Base-by-base conservation (phyloP, 1,140 invertebrate species). In the Musca domestica region DNA sequence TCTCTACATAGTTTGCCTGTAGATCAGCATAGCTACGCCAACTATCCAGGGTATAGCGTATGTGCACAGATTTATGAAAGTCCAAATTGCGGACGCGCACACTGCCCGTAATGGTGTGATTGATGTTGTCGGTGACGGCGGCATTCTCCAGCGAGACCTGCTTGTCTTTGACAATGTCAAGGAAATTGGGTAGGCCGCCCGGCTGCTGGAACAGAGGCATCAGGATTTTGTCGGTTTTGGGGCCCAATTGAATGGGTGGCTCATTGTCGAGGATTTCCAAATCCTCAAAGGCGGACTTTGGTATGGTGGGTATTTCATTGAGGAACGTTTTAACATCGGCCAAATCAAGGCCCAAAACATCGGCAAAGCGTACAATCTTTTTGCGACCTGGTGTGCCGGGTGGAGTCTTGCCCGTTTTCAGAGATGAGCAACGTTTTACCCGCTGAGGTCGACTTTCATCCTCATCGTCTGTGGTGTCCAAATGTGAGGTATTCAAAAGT, bases 281-380 rank as follows among this genome's bases (percentile, higher is more conserved):
- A 80, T 92, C 91, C 73, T 88, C 87, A 74, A 88, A 95, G 2
- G 94, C 94, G 0, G 92, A 95, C 76, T 88, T 91, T 0, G 94
- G 94, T 73, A 96, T 86, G 71, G 89, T 91, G 1, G 94, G 94
- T 69, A 95, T 90, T 82, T 95, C 94, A 75, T 95, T 93, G 70
- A 95, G 83, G 81, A 94, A 95, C 2, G 92, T 95, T 74, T 94
- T 87, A 0, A 98, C 91, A 74, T 94, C 93, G 12, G 94, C 94
- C 69, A 98, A 83, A 84, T 98, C 95, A 7, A 98, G 83, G 0
- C 96, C 96, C 30, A 98, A 83, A 1, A 93, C 94, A 77, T 98
- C 96, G 0, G 95, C 96, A 81, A 98, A 98, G 17, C 95, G 86
- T 1, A 98, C 95, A 41, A 96, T 96, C 83, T 98, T 98, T 81